Base-by-base conservation (phyloP, 1,140 invertebrate species). In the Caerostris darwini region DNA sequence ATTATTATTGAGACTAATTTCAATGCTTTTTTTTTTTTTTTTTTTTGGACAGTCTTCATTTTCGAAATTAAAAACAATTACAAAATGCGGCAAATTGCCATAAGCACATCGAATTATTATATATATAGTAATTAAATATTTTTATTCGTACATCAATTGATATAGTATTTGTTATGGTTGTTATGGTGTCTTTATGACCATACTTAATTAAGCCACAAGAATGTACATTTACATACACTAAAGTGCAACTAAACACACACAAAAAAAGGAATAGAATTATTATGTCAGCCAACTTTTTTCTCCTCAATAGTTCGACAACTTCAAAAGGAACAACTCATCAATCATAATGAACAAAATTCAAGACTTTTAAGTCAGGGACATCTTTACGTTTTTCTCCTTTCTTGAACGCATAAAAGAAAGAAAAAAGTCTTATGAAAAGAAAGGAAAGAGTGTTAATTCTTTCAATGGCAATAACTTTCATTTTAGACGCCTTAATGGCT, bases 391-490 rank as follows among this genome's bases (percentile, higher is more conserved):
- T 34, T 77, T 17, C 19, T 77, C 69, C 69, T 50, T 50, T 10
- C 69, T 77, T 77, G 19, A 77, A 17, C 56, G 56, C 83, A 85
- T 59, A 85, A 85, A 85, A 85, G 54, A 34, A 81, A 81, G 61
- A 17, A 64, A 61, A 77, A 77, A 77, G 34, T 77, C 7, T 58
- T 56, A 10, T 19, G 17, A 59, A 85, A 34, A 85, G 57, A 58
- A 85, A 56, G 34, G 64, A 50, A 59, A 53, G 59, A 57, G 69
- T 56, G 59, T 71, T 90, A 90, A 90, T 90, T 90, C 87, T 54
- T 64, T 90, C 88, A 71, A 69, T 82, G 54, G 83, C 71, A 91
- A 58, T 91, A 81, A 91, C 90, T 82, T 77, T 91, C 90, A 91
- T 91, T 91, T 91, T 82, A 54, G 90, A 91, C 77, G 71, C 57